Evolutionary conservation across 2,888 invertebrate species (phyloP).

Genomic region (Acanthosoma haemorrhoidale): DNA sequence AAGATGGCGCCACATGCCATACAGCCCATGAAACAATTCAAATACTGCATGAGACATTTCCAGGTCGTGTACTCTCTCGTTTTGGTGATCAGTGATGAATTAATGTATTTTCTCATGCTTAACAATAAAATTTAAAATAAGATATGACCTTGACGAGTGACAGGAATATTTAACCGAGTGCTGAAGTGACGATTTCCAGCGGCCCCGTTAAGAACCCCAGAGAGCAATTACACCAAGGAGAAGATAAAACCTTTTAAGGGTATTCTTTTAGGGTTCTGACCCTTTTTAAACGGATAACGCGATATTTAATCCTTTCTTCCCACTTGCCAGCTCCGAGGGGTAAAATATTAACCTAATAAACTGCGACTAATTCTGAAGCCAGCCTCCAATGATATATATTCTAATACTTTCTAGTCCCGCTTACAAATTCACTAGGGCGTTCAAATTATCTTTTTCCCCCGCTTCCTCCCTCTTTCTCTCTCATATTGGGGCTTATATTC

Average conservation of each 20-base stretch:
- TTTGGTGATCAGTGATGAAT: too few species aligned
- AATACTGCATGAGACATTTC: too few species aligned
- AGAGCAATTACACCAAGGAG: neutral
- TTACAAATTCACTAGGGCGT: conserved; percentile 15
- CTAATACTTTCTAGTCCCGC: conserved; percentile 19
- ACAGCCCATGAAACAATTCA: too few species aligned
- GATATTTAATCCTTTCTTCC: conserved; percentile 10
- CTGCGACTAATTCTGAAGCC: conserved; percentile 14
- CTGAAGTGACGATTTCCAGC: too few species aligned
- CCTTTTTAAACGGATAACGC: neutral
- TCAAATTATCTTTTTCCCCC: neutral
- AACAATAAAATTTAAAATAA: too few species aligned
- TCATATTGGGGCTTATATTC: neutral
- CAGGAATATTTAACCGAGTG: too few species aligned
- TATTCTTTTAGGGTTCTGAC: neutral
- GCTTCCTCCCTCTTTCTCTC: neutral
- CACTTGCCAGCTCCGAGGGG: neutral
- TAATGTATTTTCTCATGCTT: too few species aligned
- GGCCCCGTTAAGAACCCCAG: too few species aligned
- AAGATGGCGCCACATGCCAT: too few species aligned
- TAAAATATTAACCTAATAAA: conserved; percentile 15
- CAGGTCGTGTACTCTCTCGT: too few species aligned
- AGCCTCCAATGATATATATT: conserved; percentile 16
- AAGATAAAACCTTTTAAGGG: neutral
- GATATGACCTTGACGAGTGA: too few species aligned